Conservation (phyloP, 2,888 invertebrate species). For the Nezara viridula region DNA sequence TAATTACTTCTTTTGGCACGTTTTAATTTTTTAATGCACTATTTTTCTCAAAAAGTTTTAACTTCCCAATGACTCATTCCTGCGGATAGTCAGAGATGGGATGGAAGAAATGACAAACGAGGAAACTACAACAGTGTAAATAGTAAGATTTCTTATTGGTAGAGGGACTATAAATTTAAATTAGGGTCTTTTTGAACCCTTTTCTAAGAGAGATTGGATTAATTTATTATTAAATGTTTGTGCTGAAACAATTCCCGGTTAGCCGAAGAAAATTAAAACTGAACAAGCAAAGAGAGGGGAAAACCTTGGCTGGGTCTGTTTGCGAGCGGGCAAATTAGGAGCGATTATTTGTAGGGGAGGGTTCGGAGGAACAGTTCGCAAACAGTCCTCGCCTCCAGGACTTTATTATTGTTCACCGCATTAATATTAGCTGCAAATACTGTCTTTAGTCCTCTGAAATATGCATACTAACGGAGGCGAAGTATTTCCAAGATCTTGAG, state of each 20-base stretch:
- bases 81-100: no score
- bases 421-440: neutral
- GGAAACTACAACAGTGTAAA: neutral
- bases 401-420: neutral
- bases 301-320: neutral
- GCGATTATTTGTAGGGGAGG: conserved; percentile 17
- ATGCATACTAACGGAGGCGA: neutral
- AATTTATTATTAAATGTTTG: conserved; percentile 34
- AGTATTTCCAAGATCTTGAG: neutral
- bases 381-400: neutral
- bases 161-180: conserved; percentile 33
- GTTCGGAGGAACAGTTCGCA: neutral
- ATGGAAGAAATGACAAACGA: no score
- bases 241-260: conserved; percentile 46
- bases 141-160: neutral
- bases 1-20: no score
- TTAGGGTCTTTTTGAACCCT: neutral
- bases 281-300: conserved; percentile 20
- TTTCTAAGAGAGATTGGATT: conserved; percentile 6
- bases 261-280: conserved; percentile 41
- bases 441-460: neutral
- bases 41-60: no score
- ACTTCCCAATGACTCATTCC: no score
- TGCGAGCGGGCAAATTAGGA: conserved; percentile 2
- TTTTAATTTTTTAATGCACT: no score